A percentile compares a stretch with the other conserved stretches of the same genome.
Evolutionary conservation across 1,140 invertebrate species (phyloP).

Genomic region (Aphis gossypii): DNA sequence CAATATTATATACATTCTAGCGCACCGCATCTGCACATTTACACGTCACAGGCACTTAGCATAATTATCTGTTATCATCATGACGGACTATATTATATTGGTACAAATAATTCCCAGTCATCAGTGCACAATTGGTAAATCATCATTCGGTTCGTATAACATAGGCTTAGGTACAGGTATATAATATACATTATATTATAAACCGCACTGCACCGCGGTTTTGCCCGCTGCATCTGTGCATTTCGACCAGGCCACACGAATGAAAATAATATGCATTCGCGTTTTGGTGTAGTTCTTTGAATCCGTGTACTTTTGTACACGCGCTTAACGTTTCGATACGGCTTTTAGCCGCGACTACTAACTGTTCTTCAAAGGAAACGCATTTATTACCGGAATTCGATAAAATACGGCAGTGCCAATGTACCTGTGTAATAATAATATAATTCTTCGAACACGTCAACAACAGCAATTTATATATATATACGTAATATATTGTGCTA

Average conservation of each 20-base stretch:
- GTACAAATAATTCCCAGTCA: not conserved
- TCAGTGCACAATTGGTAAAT: not conserved
- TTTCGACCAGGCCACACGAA: not conserved
- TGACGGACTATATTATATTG: not conserved
- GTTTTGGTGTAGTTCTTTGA: not conserved
- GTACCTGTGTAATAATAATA: not conserved
- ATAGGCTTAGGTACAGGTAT: too few relatives aligned
- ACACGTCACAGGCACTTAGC: not conserved
- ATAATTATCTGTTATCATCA: not conserved
- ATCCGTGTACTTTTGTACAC: not conserved
- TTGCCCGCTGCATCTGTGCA: not conserved
- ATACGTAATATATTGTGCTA: not conserved
- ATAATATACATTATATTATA: not conserved
- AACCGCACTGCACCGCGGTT: not conserved
- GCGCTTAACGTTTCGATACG: not conserved
- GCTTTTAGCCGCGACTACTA: not conserved
- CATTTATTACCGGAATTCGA: not conserved
- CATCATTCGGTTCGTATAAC: not conserved
- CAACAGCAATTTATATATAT: not conserved
- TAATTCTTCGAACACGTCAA: not conserved
- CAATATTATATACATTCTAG: not conserved
- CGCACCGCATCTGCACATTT: too few relatives aligned
- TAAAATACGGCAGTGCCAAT: not conserved
- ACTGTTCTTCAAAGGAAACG: not conserved
- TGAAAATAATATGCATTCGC: not conserved